Evolutionary conservation across 2,113 vertebrate genomes (phyloP).

Genomic region (Furnarius figulus): DNA sequence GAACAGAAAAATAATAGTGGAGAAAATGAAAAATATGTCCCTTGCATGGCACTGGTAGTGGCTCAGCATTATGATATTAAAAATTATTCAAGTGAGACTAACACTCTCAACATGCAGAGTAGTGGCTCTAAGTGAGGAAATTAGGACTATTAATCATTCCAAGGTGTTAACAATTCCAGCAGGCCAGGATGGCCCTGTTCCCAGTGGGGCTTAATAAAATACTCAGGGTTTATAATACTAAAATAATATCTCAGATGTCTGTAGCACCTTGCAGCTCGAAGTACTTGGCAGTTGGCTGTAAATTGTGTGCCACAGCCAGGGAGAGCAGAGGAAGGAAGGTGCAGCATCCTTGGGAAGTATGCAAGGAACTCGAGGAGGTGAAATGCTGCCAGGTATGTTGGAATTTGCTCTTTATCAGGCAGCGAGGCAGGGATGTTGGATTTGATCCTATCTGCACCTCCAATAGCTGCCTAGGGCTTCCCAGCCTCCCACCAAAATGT

Average conservation of each 20-base stretch:
- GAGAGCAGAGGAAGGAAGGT: background rate
- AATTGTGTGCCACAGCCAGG: constrained; percentile 7
- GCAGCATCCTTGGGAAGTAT: constrained; percentile 45
- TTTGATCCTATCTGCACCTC: constrained; percentile 15
- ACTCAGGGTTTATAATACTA: constrained; percentile 45
- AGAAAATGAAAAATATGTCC: background rate
- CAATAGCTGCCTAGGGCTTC: background rate
- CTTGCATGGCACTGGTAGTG: background rate
- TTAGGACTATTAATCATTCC: constrained; percentile 69
- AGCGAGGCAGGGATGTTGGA: background rate
- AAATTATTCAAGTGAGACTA: constrained; percentile 43
- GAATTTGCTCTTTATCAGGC: constrained; percentile 31
- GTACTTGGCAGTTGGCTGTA: constrained; percentile 9
- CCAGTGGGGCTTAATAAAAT: constrained; percentile 64
- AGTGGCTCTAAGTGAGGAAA: constrained; percentile 61
- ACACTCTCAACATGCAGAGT: constrained; percentile 2
- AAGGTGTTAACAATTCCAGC: constrained; percentile 61
- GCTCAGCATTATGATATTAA: background rate
- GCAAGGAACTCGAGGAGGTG: constrained; percentile 14
- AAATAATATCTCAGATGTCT: constrained; percentile 48
- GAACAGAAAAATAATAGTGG: background rate
- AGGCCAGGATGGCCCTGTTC: constrained; percentile 61
- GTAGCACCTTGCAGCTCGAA: constrained; percentile 31
- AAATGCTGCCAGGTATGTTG: constrained; percentile 3
- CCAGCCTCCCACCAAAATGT: background rate